Percentiles rank a stretch among this genome's conserved stretches.
Conservation (phyloP, 2,113 vertebrate genomes). For the Sapayoa aenigma region DNA sequence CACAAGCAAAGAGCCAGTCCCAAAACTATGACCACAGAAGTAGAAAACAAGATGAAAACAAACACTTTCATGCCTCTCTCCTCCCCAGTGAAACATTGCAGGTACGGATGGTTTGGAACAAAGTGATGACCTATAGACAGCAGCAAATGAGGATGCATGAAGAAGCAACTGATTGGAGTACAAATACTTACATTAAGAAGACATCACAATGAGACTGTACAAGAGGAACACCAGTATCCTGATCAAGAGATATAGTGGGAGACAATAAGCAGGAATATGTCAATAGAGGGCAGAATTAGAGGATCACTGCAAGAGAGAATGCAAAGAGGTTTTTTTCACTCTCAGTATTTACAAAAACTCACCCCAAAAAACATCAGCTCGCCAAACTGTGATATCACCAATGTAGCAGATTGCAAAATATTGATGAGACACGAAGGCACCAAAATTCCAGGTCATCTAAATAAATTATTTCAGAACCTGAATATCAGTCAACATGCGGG, state of each 20-base stretch:
- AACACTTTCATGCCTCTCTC: not conserved
- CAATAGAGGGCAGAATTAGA: slow-evolving; percentile 40
- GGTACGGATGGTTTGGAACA: slow-evolving; percentile 25
- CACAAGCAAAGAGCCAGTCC: slow-evolving; percentile 1
- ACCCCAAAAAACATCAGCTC: not conserved
- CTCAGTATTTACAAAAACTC: not conserved
- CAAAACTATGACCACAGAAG: slow-evolving; percentile 36
- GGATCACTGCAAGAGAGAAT: slow-evolving; percentile 34
- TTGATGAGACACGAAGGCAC: not conserved
- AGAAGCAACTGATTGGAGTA: slow-evolving; percentile 27
- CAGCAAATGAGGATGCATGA: slow-evolving; percentile 13
- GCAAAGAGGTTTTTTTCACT: slow-evolving; percentile 18
- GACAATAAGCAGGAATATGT: slow-evolving; percentile 48
- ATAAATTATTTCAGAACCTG: not conserved
- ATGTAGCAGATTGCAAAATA: not conserved
- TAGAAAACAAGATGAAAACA: slow-evolving; percentile 41
- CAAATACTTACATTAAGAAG: slow-evolving; percentile 59
- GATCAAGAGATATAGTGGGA: slow-evolving; percentile 63
- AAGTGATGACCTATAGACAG: slow-evolving; percentile 2
- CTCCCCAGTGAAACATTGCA: not conserved
- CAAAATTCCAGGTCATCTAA: not conserved
- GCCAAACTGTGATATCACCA: not conserved
- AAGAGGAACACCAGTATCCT: slow-evolving; percentile 47
- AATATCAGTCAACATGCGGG: not conserved
- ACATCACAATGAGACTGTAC: slow-evolving; percentile 51